These are phyloP conservation scores for Copsychus sechellarum DNA, from an alignment of 2,113 vertebrate species.

Conservation along the genomic window DNA sequence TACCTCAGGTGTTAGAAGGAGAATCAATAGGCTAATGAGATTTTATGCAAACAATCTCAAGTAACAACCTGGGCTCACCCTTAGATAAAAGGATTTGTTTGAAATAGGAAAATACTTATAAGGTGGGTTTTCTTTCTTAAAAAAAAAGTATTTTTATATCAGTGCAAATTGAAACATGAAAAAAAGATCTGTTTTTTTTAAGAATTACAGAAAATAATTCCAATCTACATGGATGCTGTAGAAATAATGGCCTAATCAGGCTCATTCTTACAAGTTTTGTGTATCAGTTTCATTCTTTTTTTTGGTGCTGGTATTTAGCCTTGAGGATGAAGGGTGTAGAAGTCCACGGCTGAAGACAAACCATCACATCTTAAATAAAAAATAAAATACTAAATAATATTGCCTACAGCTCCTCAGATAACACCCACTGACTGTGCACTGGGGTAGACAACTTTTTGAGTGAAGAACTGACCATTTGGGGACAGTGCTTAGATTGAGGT, in stretches of 20 bases:
- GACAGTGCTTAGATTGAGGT: neutral
- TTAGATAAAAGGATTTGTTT: slow-evolving; percentile 54
- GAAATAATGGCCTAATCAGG: neutral
- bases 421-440: neutral
- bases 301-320: neutral
- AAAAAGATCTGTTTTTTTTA: neutral
- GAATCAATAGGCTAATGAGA: slow-evolving; percentile 68
- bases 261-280: neutral
- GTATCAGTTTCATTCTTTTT: neutral
- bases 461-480: neutral
- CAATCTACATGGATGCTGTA: neutral
- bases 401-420: neutral
- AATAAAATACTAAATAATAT: neutral
- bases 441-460: neutral
- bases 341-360: neutral
- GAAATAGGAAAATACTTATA: slow-evolving; percentile 11
- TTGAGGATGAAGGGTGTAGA: neutral
- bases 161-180: neutral
- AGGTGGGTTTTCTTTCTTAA: neutral
- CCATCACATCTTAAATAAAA: neutral
- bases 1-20: slow-evolving; percentile 44
- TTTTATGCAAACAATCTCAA: slow-evolving; percentile 65
- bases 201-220: neutral
- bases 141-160: neutral
- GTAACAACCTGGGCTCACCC: slow-evolving; percentile 17